Percentiles rank a stretch among this genome's conserved stretches.
phyloP scores from a whole-genome alignment of 1,140 invertebrate species.

The Hypsibius dujardini region DNA sequence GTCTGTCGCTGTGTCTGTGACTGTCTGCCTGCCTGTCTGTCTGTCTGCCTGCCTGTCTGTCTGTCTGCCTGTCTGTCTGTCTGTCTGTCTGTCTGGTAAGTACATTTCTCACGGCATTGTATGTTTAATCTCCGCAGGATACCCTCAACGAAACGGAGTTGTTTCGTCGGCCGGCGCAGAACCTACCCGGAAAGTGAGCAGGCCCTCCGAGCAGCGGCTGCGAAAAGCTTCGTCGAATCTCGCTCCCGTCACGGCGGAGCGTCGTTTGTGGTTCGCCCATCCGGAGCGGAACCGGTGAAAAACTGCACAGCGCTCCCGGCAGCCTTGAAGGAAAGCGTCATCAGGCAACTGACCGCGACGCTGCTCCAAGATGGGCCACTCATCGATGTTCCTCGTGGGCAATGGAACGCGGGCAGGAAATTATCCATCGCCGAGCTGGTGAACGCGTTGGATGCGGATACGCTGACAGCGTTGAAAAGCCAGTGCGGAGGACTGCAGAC shows the following conservation, averaged over 20 bases:
- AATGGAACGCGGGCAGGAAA: conserved; percentile 47
- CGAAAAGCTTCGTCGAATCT: conserved; percentile 12
- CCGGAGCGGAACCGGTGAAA: conserved; percentile 47
- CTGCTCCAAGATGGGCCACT: conserved; percentile 37
- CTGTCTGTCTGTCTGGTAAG: too few species aligned
- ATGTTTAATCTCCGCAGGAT: conserved; percentile 40
- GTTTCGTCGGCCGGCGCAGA: conserved; percentile 18
- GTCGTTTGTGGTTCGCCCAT: conserved; percentile 46
- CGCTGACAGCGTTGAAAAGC: conserved; percentile 53
- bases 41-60: too few species aligned
- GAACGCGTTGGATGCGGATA: conserved; percentile 33
- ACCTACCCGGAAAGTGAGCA: conserved; percentile 17
- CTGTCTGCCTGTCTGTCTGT: too few species aligned
- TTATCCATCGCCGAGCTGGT: conserved; percentile 39
- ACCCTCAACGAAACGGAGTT: conserved; percentile 69
- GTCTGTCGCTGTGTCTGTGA: too few species aligned
- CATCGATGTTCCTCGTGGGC: conserved; percentile 23
- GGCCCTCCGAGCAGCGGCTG: not conserved
- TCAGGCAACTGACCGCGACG: conserved; percentile 41
- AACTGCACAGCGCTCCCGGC: conserved; percentile 71
- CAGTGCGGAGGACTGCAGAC: conserved; percentile 87
- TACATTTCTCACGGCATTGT: too few species aligned
- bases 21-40: too few species aligned
- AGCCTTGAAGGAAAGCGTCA: conserved; percentile 43
- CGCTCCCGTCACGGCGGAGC: conserved; percentile 25